A percentile compares a stretch with the other conserved stretches of the same genome.
phyloP scores from a whole-genome alignment of 2,888 invertebrate species.

The Eupsilia transversa region DNA sequence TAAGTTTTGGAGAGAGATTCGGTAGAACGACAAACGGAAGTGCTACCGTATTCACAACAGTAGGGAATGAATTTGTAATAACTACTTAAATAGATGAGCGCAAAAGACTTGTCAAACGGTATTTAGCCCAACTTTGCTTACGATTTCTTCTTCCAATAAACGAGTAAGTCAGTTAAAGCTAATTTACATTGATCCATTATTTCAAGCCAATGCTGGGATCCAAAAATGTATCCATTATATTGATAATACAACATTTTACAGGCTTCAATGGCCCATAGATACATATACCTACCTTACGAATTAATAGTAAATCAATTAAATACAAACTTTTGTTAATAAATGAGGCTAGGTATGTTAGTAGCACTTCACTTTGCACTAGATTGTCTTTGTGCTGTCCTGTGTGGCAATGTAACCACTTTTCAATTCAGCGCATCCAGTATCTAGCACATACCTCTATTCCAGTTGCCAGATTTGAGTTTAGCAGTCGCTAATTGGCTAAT shows the following conservation, averaged over 20 bases:
- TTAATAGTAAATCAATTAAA: too few species aligned
- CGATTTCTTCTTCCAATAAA: not conserved
- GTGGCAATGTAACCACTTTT: not conserved
- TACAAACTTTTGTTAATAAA: too few species aligned
- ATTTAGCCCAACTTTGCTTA: not conserved
- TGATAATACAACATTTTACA: too few species aligned
- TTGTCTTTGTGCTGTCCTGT: not conserved
- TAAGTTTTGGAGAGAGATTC: not conserved
- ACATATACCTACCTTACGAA: too few species aligned
- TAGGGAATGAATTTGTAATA: constrained; percentile 3
- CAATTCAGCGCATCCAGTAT: not conserved
- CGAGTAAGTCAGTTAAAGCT: not conserved
- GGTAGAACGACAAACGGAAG: not conserved
- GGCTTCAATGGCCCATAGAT: not conserved
- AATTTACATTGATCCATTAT: not conserved
- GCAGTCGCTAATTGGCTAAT: not conserved
- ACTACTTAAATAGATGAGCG: not conserved
- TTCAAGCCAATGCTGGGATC: too few species aligned
- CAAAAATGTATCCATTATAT: too few species aligned
- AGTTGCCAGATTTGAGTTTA: not conserved
- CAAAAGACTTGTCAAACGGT: constrained; percentile 20
- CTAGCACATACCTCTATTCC: too few species aligned
- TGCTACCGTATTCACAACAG: not conserved
- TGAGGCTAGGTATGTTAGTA: too few species aligned
- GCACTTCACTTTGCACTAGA: not conserved